Percentiles rank a stretch among this genome's conserved stretches.
These are phyloP conservation scores for Sphenodon punctatus DNA, from an alignment of 2,797 vertebrate genomes.

Conservation along the genomic window DNA sequence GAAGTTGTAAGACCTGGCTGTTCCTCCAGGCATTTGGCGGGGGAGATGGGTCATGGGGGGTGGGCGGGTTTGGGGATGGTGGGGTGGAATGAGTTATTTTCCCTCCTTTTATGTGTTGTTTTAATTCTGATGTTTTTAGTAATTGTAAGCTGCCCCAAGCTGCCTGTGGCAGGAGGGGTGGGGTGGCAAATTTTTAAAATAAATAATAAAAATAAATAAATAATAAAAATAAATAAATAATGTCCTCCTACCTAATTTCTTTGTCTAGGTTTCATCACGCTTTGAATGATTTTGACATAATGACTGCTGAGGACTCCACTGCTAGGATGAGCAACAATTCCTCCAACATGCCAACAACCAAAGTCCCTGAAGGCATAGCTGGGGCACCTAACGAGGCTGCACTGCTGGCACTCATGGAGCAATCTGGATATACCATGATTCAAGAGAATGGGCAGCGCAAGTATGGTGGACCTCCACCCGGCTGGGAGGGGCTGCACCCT, in stretches of 20 bases:
- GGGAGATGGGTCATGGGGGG: no score
- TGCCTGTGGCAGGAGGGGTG: no score
- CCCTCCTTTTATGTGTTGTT: no score
- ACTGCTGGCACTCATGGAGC: constrained; percentile 90
- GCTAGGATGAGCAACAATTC: constrained; percentile 91
- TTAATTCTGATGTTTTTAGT: no score
- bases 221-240: neutral
- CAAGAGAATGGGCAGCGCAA: constrained; percentile 98
- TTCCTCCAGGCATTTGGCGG: no score
- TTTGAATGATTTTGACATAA: constrained; percentile 93
- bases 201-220: no score
- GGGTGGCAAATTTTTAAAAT: no score
- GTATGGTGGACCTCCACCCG: constrained; percentile 91
- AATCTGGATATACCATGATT: constrained; percentile 92
- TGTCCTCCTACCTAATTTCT: neutral
- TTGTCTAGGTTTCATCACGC: constrained; percentile 77
- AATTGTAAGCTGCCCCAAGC: no score
- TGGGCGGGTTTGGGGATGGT: no score
- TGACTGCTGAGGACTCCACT: constrained; percentile 96
- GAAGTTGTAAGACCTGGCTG: no score
- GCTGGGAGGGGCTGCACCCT: constrained; percentile 90
- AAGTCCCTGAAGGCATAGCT: constrained; percentile 86
- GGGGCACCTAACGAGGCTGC: constrained; percentile 89
- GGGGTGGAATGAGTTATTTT: no score
- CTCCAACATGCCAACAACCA: constrained; percentile 75